Evolutionary conservation across 2,888 invertebrate genomes (phyloP).

Genomic region (Adelphocoris suturalis): DNA sequence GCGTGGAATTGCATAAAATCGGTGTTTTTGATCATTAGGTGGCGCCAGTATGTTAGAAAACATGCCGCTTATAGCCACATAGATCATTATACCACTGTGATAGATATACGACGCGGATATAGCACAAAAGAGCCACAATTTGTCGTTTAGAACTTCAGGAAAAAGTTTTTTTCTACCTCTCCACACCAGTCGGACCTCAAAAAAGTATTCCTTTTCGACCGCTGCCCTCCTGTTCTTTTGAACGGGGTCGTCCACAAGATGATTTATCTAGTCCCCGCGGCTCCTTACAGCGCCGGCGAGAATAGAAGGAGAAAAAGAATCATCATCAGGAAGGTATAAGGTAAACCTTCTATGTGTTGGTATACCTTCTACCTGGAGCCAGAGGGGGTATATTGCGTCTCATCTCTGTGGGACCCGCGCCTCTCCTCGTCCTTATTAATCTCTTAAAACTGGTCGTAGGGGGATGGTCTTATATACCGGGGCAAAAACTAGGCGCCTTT

Average conservation of each 20-base stretch:
- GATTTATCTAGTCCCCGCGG: conserved; percentile 56
- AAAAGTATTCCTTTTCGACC: conserved; percentile 37
- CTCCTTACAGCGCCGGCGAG: neutral
- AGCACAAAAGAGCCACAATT: conserved; percentile 40
- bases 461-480: conserved; percentile 16
- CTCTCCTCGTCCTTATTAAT: conserved; percentile 69
- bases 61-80: neutral
- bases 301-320: conserved; percentile 9
- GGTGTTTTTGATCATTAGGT: conserved; percentile 12
- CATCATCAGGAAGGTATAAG: conserved; percentile 30
- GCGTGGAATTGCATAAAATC: neutral
- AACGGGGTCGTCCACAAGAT: conserved; percentile 45
- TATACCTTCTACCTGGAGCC: conserved; percentile 9
- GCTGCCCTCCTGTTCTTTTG: conserved; percentile 60
- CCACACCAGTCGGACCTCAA: neutral
- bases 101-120: conserved; percentile 30
- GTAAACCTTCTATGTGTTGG: neutral
- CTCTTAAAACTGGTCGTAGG: conserved; percentile 67
- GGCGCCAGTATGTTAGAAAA: conserved; percentile 15
- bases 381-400: conserved; percentile 47
- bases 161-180: neutral
- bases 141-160: conserved; percentile 23
- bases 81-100: neutral
- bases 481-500: conserved; percentile 67
- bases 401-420: conserved; percentile 57